Conservation (phyloP, 2,888 invertebrate genomes). For the Oligia fasciuncula region DNA sequence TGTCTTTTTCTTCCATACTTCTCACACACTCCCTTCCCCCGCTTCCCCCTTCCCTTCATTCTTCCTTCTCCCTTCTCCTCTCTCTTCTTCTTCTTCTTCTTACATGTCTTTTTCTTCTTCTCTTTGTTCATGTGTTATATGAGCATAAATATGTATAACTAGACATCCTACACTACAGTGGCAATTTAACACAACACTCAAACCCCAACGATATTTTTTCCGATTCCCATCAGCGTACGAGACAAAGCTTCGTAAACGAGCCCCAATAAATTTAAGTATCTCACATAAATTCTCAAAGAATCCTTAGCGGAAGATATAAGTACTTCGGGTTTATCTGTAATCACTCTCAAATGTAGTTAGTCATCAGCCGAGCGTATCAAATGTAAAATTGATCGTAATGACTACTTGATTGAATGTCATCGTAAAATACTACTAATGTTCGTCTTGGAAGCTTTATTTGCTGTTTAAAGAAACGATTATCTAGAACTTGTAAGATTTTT, state of each 20-base stretch:
- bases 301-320: slow-evolving; percentile 22
- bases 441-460: not conserved
- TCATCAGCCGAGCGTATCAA: slow-evolving; percentile 47
- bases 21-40: too few species aligned
- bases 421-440: slow-evolving; percentile 23
- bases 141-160: too few species aligned
- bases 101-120: too few species aligned
- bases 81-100: too few species aligned
- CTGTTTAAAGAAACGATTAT: not conserved
- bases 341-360: slow-evolving; percentile 39
- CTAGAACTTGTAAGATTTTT: not conserved
- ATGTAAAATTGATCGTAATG: slow-evolving; percentile 60
- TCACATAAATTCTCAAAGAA: slow-evolving; percentile 47
- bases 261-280: slow-evolving; percentile 47
- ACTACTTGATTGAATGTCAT: slow-evolving; percentile 50
- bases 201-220: slow-evolving; percentile 1
- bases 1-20: too few species aligned
- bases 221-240: slow-evolving; percentile 5
- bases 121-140: too few species aligned
- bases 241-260: slow-evolving; percentile 12
- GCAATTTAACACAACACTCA: not conserved
- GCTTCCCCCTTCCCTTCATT: too few species aligned
- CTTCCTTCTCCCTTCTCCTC: too few species aligned
- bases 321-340: slow-evolving; percentile 34
- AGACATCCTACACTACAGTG: not conserved